Evolutionary conservation across 2,888 invertebrate genomes (phyloP), one percentile per base, ranked within the genome.

Genomic region (Drosophila phalerata): DNA sequence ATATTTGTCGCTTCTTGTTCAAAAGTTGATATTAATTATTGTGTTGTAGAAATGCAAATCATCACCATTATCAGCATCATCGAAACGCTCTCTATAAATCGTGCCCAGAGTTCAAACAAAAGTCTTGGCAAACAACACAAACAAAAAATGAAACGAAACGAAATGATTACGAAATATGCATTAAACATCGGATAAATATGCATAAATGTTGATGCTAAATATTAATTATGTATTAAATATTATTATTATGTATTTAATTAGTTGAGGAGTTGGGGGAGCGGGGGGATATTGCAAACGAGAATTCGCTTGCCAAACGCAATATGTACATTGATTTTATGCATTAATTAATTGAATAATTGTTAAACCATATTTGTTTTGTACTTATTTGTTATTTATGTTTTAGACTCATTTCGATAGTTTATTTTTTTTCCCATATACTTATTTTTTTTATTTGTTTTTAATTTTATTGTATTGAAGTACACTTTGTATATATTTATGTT

Each of bases 351-450:
- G 17, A 57, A 73, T 52, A 66, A 81, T 81, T 83, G 83, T 83
- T 83, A 63, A 81, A 66, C 63, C 69, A 25, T 72, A 73, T 81
- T 86, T 84, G 79, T 85, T 85, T 81, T 76, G 67, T 62, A 71
- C 63, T 70, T 69, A 73, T 81, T 86, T 84, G 82, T 83, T 83
- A 84, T 76, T 83, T 83, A 81, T 76, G 85, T 81, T 87, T 76
- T 81, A 78, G 69, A 60, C 64, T 49, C 40, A 47, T 60, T 69
- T 55, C n/a, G 17, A 38, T 34, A 38, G 6, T 32, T 55, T 47
- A 22, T 15, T 47, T 32, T 47, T 32, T 45, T 72, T 34, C 22
- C 32, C 34, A 25, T 13, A 15, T 19, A 15, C n/a, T 48, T 45
- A 51, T 32, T 55, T 64, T 67, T 58, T 51, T 42, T 40, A 40